Evolutionary conservation across 2,797 vertebrate genomes (phyloP), one percentile per base, ranked within the genome.

Genomic region (Xenopus petersii): DNA sequence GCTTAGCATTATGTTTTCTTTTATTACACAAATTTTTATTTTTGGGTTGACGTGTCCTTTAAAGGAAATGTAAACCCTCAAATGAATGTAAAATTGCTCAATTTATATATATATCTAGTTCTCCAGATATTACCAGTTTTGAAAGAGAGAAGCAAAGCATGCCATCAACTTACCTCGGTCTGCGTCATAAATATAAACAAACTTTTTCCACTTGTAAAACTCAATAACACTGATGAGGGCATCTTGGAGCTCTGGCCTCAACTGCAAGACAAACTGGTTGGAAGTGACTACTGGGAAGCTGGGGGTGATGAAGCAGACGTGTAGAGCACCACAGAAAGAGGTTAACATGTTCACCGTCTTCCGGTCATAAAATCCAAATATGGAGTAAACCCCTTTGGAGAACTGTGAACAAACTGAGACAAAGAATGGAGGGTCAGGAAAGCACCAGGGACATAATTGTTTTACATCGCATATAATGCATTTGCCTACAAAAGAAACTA

Each of bases 281-380:
- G 96, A 96, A 0, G 95, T 97, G 79, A 98, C 96, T 0, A 98
- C 96, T 0, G 98, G 98, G 83, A 98, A 99, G 81, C 96, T 98
- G 0, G 98, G 98, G 0, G 98, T 98, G 80, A 98, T 95, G 82
- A 99, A 99, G 90, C 97, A 99, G 79, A 99, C 95, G 0, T 99
- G 98, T 70, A 99, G 93, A 15, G 98, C 97, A 42, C 98, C 98
- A 0, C 98, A 99, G 89, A 99, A 99, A 51, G 98, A 99, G 10
- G 96, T 99, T 77, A 99, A 94, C 96, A 98, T 99, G 93, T 98
- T 99, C 80, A 99, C 98, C 0, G 98, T 99, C 84, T 95, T 95
- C 79, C 95, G 90, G 90, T 99, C 98, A 0, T 99, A 98, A 81
- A 99, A 93, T 6, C 98, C 98, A n/a, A 99, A 98, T 89, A 99